Conservation (phyloP, 2,797 vertebrate species). For the Rhinella marina region DNA sequence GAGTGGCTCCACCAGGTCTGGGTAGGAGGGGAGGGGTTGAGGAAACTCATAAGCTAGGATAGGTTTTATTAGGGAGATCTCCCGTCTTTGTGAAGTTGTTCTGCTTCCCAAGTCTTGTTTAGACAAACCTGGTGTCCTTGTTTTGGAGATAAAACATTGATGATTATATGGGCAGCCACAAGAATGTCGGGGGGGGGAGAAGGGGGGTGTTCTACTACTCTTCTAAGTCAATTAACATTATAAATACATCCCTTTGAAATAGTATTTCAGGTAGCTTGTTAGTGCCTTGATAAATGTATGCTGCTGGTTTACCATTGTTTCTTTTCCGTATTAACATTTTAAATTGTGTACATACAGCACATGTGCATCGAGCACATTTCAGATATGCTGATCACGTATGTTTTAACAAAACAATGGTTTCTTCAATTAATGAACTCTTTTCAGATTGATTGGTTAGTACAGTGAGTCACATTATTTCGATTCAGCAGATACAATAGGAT, state of each 20-base stretch:
- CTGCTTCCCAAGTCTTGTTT: no score
- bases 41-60: no score
- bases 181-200: no score
- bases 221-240: slow-evolving; percentile 26
- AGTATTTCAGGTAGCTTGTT: slow-evolving; percentile 20
- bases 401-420: slow-evolving; percentile 45
- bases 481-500: slow-evolving; percentile 20
- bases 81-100: no score
- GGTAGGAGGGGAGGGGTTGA: no score
- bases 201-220: no score
- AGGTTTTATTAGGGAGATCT: no score
- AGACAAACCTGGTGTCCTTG: no score
- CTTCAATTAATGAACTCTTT: slow-evolving; percentile 40
- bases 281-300: slow-evolving; percentile 30
- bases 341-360: slow-evolving; percentile 28
- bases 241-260: slow-evolving; percentile 4
- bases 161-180: no score
- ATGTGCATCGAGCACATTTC: slow-evolving; percentile 16
- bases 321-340: slow-evolving; percentile 6
- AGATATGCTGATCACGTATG: slow-evolving; percentile 51
- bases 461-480: slow-evolving; percentile 1
- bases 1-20: no score
- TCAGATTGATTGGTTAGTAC: slow-evolving; percentile 35
- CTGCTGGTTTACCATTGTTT: slow-evolving; percentile 28
- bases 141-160: no score